Evolutionary conservation across 2,797 vertebrate genomes (phyloP).

Genomic region (Apogon hyalosoma): DNA sequence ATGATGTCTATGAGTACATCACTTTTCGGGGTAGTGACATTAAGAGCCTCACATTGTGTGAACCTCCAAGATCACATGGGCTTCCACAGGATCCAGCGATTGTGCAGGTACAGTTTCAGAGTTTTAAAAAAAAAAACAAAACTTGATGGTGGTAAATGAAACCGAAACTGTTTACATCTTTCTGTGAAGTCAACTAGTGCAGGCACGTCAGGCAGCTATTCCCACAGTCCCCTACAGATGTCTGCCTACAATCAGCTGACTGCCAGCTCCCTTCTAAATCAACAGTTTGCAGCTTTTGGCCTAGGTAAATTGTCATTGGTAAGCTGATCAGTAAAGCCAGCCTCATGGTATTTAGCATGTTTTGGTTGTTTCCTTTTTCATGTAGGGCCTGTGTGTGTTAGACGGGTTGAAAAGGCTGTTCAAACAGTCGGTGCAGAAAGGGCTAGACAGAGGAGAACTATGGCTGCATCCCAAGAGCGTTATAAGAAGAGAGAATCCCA

Average conservation of each 20-base stretch:
- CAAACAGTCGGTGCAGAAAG: constrained; percentile 89
- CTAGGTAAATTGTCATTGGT: constrained; percentile 82
- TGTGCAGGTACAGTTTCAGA: constrained; percentile 86
- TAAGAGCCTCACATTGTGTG: constrained; percentile 94
- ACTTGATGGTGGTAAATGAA: background rate
- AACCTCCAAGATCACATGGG: constrained; percentile 90
- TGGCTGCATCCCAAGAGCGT: constrained; percentile 55
- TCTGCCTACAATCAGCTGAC: constrained; percentile 91
- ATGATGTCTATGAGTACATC: constrained; percentile 96
- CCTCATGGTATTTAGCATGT: background rate
- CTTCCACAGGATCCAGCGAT: constrained; percentile 95
- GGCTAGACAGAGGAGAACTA: constrained; percentile 75
- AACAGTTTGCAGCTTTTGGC: constrained; percentile 93
- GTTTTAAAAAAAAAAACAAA: background rate
- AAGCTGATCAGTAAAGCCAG: background rate
- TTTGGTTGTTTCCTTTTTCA: background rate
- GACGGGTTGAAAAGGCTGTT: constrained; percentile 95
- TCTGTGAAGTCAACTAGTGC: constrained; percentile 68
- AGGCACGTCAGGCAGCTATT: constrained; percentile 81
- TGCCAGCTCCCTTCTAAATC: constrained; percentile 91
- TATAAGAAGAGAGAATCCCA: constrained; percentile 72
- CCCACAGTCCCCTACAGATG: constrained; percentile 86
- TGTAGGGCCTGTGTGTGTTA: constrained; percentile 83
- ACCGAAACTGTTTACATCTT: background rate
- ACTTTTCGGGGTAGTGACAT: constrained; percentile 98